Base-by-base conservation (phyloP, 2,797 vertebrate species). In the Hypotaenidia okinawae region DNA sequence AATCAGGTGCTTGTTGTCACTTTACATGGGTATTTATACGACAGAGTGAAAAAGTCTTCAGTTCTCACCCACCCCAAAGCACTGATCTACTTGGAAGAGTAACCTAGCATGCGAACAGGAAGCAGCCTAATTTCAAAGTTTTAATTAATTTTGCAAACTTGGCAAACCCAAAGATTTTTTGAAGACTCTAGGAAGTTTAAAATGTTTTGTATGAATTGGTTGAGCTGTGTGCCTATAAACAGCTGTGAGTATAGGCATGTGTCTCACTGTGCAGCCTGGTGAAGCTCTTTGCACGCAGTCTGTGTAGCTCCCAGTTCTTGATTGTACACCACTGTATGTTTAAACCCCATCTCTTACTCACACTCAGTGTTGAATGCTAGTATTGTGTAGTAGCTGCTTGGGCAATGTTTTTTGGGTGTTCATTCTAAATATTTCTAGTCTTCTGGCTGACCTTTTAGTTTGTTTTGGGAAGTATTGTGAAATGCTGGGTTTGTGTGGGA, bases 321-420 rank as follows among this genome's bases (percentile, higher is more conserved):
- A 52, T 68, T 27, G 8, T 63, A 18, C 1, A 4, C 3, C 43
- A 39, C 33, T 11, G 6, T 54, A 11, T 0, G 0, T 54, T 79
- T 52, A 70, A 85, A 67, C 17, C 27, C 27, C 3, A 3, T n/a
- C 30, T 85, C 80, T 27, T 30, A 18, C 25, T 79, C 51, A 17
- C 14, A 3, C 4, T 45, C 47, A 62, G 15, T 10, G 8, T 23
- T 72, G 45, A 85, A 32, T 66, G n/a, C 12, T 22, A 24, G 4
- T 7, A 10, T 83, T 87, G 52, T 47, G 11, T 47, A 61, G 39
- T 28, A 62, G 32, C 33, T 83, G 39, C 39, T 67, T 52, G 39
- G 28, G 19, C 58, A 69, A 6, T 37, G 27, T 79, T 93, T 79
- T 93, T 75, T 85, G 57, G 4, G 64, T 79, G 28, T 89, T 77